Conservation (phyloP, 2,797 vertebrate genomes). For the Cynopterus sphinx region DNA sequence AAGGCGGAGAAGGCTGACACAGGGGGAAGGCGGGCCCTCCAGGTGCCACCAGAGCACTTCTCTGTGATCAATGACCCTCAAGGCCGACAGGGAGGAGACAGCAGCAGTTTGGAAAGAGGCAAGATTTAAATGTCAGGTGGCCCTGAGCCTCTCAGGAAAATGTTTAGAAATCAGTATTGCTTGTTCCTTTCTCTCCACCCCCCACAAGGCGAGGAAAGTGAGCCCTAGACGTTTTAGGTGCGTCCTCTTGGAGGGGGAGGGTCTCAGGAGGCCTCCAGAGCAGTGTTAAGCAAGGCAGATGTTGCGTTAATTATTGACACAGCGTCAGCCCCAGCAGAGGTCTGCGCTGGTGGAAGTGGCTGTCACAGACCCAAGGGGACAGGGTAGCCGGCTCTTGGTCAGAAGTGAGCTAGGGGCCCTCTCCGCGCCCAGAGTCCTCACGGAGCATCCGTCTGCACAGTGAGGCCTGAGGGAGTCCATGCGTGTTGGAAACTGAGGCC, state of each 20-base stretch:
- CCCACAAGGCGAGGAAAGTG: not conserved
- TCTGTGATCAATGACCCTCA: not conserved
- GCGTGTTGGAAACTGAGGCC: not conserved
- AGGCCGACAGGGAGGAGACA: not conserved
- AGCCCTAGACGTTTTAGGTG: not conserved
- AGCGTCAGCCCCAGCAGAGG: slow-evolving; percentile 61
- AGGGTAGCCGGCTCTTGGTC: not conserved
- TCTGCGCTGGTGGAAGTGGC: slow-evolving; percentile 67
- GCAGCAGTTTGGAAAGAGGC: not conserved
- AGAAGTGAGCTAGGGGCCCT: not conserved
- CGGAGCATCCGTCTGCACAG: too few species aligned
- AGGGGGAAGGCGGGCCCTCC: not conserved
- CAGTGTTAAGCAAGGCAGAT: slow-evolving; percentile 54
- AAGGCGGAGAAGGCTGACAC: not conserved
- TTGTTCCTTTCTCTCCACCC: not conserved
- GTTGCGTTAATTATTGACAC: slow-evolving; percentile 70
- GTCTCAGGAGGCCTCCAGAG: not conserved
- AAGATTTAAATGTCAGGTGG: not conserved
- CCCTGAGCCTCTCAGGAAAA: not conserved
- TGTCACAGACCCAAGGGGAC: slow-evolving; percentile 57
- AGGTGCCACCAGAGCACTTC: not conserved
- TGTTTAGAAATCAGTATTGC: not conserved
- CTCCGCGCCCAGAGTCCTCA: not conserved
- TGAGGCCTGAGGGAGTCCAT: not conserved
- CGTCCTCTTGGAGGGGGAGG: not conserved